Percentiles rank a stretch among this genome's conserved stretches.
Conservation (phyloP, 2,888 invertebrate genomes). For the Lissocephala sabroskyi region DNA sequence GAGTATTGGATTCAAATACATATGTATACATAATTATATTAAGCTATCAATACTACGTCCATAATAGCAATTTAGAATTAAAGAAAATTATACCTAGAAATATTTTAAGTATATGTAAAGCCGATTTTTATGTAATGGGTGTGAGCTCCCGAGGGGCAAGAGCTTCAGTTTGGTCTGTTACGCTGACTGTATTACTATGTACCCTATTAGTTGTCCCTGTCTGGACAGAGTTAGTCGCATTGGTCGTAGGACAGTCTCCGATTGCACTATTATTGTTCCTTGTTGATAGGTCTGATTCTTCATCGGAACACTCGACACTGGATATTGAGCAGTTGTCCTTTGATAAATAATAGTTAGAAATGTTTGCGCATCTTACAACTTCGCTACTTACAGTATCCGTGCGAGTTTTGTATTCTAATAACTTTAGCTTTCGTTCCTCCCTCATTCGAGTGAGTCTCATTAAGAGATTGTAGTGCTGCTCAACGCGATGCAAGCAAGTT, state of each 20-base stretch:
- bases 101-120: too few relatives aligned
- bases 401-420: slow-evolving; percentile 27
- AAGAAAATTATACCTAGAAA: too few relatives aligned
- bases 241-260: slow-evolving; percentile 3
- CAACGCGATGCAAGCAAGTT: slow-evolving; percentile 76
- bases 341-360: background rate
- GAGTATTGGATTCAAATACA: too few relatives aligned
- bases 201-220: slow-evolving; percentile 15
- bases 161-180: background rate
- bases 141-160: slow-evolving; percentile 18
- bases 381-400: slow-evolving; percentile 21
- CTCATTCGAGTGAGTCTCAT: slow-evolving; percentile 66
- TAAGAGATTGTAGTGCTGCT: slow-evolving; percentile 74
- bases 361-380: background rate
- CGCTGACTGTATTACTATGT: background rate
- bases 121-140: slow-evolving; percentile 10
- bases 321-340: slow-evolving; percentile 37
- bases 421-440: slow-evolving; percentile 47
- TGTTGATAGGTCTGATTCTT: slow-evolving; percentile 28
- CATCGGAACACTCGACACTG: slow-evolving; percentile 53
- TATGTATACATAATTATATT: slow-evolving; percentile 21
- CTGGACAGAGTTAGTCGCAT: slow-evolving; percentile 13
- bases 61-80: slow-evolving; percentile 25
- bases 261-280: background rate
- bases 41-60: slow-evolving; percentile 28